Conservation (phyloP, 2,888 invertebrate genomes). For the Spilosoma lubricipeda region DNA sequence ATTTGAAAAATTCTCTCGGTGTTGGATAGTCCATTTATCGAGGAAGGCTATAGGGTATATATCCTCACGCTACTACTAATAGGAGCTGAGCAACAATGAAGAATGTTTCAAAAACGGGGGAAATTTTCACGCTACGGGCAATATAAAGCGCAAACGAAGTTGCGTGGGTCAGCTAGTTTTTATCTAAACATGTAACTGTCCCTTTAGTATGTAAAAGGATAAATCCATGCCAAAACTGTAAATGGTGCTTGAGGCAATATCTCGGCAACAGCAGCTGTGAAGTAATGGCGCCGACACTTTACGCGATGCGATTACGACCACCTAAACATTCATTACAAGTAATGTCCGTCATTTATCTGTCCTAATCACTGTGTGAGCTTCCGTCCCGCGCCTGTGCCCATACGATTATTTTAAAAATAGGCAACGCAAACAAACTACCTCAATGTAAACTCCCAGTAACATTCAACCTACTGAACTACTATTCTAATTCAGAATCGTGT, state of each 20-base stretch:
- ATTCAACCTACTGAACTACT: slow-evolving; percentile 21
- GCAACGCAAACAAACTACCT: slow-evolving; percentile 48
- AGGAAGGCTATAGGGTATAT: too few relatives aligned
- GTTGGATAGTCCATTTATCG: too few relatives aligned
- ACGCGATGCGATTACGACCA: slow-evolving; percentile 86
- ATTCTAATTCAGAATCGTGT: background rate
- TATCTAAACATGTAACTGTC: slow-evolving; percentile 63
- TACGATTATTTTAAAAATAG: slow-evolving; percentile 61
- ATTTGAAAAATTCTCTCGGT: too few relatives aligned
- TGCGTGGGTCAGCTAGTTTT: too few relatives aligned
- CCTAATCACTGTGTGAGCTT: slow-evolving; percentile 81
- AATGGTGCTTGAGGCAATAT: slow-evolving; percentile 82
- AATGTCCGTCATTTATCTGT: slow-evolving; percentile 86
- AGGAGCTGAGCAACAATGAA: too few relatives aligned
- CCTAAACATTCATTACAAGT: slow-evolving; percentile 87
- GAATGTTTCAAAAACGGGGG: too few relatives aligned
- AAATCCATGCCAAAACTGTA: slow-evolving; percentile 77
- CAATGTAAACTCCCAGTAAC: slow-evolving; percentile 30
- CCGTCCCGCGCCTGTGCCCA: slow-evolving; percentile 60
- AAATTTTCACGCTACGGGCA: too few relatives aligned
- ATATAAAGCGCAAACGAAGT: too few relatives aligned
- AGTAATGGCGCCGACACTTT: slow-evolving; percentile 85
- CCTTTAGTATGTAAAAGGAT: slow-evolving; percentile 65
- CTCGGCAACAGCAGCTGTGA: slow-evolving; percentile 83
- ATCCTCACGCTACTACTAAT: too few relatives aligned